Conservation (phyloP, 2,797 vertebrate species). For the Ptychadena robeensis region DNA sequence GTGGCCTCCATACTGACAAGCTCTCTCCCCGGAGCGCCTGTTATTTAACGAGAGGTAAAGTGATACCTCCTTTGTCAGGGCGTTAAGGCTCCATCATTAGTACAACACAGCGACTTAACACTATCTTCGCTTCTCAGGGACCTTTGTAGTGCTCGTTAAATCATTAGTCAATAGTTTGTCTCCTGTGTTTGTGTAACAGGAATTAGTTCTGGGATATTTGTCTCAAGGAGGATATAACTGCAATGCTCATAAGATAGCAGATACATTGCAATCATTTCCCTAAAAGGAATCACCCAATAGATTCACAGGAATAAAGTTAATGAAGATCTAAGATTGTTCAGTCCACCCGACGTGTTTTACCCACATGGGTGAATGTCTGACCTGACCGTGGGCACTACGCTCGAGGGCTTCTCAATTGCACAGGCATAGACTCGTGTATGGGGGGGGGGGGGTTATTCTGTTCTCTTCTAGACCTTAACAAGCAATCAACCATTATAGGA, state of each 20-base stretch:
- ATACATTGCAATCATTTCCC: too few relatives aligned
- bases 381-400: too few relatives aligned
- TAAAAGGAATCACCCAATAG: too few relatives aligned
- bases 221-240: constrained; percentile 22
- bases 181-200: constrained; percentile 25
- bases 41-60: constrained; percentile 64
- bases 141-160: constrained; percentile 50
- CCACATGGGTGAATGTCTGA: too few relatives aligned
- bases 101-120: constrained; percentile 61
- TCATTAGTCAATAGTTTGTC: constrained; percentile 43
- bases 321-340: too few relatives aligned
- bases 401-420: too few relatives aligned
- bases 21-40: constrained; percentile 65
- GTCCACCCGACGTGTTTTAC: too few relatives aligned
- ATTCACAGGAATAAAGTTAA: too few relatives aligned
- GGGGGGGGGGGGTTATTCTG: too few relatives aligned
- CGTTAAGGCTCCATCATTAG: constrained; percentile 45
- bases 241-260: not conserved
- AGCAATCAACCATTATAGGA: too few relatives aligned
- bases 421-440: too few relatives aligned
- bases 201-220: constrained; percentile 49
- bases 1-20: constrained; percentile 66
- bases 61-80: constrained; percentile 64
- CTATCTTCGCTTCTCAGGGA: constrained; percentile 49
- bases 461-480: too few relatives aligned